A percentile compares a stretch with the other conserved stretches of the same genome.
Evolutionary conservation across 2,888 invertebrate genomes (phyloP).

Genomic region (Hipparchia sbordonii): DNA sequence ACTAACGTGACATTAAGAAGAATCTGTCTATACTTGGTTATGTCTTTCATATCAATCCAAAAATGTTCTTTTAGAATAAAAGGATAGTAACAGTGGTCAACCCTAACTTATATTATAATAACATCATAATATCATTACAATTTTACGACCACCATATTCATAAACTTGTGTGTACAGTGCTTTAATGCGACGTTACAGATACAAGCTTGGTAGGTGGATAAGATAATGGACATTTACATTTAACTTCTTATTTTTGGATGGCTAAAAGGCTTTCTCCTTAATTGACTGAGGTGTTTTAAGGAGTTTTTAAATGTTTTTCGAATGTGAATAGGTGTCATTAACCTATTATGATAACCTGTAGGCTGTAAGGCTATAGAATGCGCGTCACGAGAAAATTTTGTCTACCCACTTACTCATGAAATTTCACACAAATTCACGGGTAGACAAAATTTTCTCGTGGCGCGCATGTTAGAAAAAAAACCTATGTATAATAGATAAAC

Average conservation of each 20-base stretch:
- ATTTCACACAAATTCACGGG: no score
- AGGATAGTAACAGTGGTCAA: slow-evolving; percentile 28
- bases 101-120: slow-evolving; percentile 42
- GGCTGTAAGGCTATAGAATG: neutral
- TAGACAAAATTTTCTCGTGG: no score
- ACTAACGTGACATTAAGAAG: neutral
- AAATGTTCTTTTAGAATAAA: neutral
- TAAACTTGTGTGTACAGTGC: slow-evolving; percentile 53
- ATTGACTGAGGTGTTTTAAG: slow-evolving; percentile 60
- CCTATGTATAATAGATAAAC: no score
- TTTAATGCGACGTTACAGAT: slow-evolving; percentile 59
- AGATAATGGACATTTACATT: slow-evolving; percentile 61
- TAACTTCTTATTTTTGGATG: slow-evolving; percentile 51
- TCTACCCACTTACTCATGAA: no score
- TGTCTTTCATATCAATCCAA: no score
- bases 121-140: slow-evolving; percentile 54
- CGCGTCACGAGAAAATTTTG: no score
- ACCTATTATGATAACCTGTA: neutral
- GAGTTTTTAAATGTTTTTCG: slow-evolving; percentile 36
- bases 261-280: slow-evolving; percentile 60
- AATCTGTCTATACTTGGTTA: no score
- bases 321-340: neutral
- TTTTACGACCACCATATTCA: slow-evolving; percentile 56
- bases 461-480: no score
- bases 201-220: slow-evolving; percentile 53